Percentiles rank a stretch among this genome's conserved stretches.
Evolutionary conservation across 2,888 invertebrate species (phyloP).

Genomic region (Sminthurinus aureus): DNA sequence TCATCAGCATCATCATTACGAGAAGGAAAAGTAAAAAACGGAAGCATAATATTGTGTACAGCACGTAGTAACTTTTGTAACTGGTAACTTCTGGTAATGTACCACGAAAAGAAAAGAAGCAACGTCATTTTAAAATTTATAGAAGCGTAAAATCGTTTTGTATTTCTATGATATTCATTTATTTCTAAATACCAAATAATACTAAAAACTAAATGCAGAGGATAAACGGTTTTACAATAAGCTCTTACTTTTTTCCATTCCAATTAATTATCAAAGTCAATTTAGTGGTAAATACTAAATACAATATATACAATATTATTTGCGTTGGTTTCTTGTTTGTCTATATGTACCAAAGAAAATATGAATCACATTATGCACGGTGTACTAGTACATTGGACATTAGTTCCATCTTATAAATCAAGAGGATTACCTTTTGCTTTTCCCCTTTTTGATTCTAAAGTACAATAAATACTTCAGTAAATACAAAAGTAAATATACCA

Average conservation of each 20-base stretch:
- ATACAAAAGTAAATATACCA: no score
- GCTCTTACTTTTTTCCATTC: neutral
- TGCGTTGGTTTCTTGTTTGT: no score
- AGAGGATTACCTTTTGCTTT: no score
- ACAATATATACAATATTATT: neutral
- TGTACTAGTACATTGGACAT: no score
- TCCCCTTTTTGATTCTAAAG: no score
- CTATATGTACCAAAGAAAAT: no score
- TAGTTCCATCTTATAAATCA: no score
- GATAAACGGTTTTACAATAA: neutral
- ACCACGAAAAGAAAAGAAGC: neutral
- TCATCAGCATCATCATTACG: neutral
- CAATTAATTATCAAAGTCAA: neutral
- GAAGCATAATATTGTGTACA: no score
- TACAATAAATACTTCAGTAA: no score
- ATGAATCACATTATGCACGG: no score
- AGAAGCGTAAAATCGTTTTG: neutral
- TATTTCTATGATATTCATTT: neutral
- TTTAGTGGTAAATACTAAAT: neutral
- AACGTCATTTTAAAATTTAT: neutral
- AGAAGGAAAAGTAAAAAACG: neutral
- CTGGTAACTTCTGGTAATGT: no score
- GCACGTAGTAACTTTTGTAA: no score
- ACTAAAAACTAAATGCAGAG: neutral
- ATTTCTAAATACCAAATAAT: neutral